Evolutionary conservation across 2,888 invertebrate genomes (phyloP), one percentile per base, ranked within the genome.

Genomic region (Loripinus fragilis): DNA sequence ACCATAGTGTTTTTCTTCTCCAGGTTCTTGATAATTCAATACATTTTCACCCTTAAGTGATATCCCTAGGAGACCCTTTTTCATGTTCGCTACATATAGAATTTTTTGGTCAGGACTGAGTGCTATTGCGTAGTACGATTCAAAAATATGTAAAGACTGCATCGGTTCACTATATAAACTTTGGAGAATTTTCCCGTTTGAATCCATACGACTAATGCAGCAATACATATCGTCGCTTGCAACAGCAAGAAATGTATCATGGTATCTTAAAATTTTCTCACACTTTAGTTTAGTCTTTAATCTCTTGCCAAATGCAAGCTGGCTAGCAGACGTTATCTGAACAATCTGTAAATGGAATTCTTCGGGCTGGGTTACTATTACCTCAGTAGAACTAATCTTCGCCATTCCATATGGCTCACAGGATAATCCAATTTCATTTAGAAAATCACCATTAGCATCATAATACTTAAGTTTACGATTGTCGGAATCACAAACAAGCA

Each of bases 391-490:
- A 5, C 3, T 23, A 2, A 33, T 2, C 20, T 17, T 3, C 2
- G 60, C 60, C 60, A 60, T 30, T 33, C 60, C 60, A 33, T 30
- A 60, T 5, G 60, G 60, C 3, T 60, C 60, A 10, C 33, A 30
- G 3, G 60, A 33, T 20, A 60, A 20, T 3, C 17, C 28, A 5
- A 33, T 28, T 33, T 60, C 60, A 60, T 15, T 33, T 28, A 17
- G 12, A 1, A 60, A 28, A 10, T 60, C 60, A 17, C 28, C 10
- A 28, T 60, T 33, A 10, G 60, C 3, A 20, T 60, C 17, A 20
- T 33, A 60, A 2, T 17, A 33, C 33, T 60, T 60, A 1, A 60
- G 8, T 28, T 60, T 60, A 17, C 33, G 28, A 17, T 60, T 60
- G 5, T 33, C 60, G 20, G 30, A 60, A 23, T 60, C 60, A 60